These are phyloP conservation scores for Triplophysa dalaica DNA, from an alignment of 2,113 vertebrate genomes.

Conservation along the genomic window DNA sequence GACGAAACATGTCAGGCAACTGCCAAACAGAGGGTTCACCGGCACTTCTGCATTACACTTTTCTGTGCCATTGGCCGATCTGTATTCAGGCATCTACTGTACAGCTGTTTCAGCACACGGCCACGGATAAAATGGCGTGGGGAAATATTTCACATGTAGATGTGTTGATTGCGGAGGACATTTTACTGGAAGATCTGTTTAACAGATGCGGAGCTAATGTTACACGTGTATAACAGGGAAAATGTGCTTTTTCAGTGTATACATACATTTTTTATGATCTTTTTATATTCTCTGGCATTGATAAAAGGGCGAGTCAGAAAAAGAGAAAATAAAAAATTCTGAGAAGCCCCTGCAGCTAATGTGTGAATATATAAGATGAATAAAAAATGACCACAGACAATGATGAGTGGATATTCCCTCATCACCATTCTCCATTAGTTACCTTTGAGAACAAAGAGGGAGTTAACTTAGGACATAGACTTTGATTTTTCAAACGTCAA, in stretches of 20 bases:
- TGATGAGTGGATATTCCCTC: conserved; percentile 35
- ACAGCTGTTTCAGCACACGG: conserved; percentile 32
- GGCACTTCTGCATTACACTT: conserved; percentile 28
- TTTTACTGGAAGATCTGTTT: background rate
- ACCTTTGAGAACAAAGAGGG: conserved; percentile 15
- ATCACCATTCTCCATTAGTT: conserved; percentile 32
- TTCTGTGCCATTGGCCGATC: conserved; percentile 14
- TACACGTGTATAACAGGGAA: background rate
- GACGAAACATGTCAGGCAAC: conserved; percentile 38
- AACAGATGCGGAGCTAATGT: background rate
- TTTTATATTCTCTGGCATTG: conserved; percentile 39
- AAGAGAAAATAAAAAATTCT: conserved; percentile 26
- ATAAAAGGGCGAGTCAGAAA: conserved; percentile 16
- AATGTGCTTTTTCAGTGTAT: conserved; percentile 10
- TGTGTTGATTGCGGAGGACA: background rate
- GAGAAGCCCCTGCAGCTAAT: conserved; percentile 31
- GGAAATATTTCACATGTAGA: conserved; percentile 4
- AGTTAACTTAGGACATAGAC: conserved; percentile 22
- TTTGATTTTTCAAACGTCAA: conserved; percentile 5
- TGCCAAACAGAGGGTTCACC: conserved; percentile 31
- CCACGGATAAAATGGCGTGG: background rate
- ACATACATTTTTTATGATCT: background rate
- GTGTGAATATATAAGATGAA: conserved; percentile 38
- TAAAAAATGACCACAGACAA: conserved; percentile 40
- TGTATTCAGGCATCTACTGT: conserved; percentile 37